A percentile compares a stretch with the other conserved stretches of the same genome.
These are phyloP conservation scores for Drosophila planitibia DNA, from an alignment of 2,888 invertebrate species.

Conservation along the genomic window DNA sequence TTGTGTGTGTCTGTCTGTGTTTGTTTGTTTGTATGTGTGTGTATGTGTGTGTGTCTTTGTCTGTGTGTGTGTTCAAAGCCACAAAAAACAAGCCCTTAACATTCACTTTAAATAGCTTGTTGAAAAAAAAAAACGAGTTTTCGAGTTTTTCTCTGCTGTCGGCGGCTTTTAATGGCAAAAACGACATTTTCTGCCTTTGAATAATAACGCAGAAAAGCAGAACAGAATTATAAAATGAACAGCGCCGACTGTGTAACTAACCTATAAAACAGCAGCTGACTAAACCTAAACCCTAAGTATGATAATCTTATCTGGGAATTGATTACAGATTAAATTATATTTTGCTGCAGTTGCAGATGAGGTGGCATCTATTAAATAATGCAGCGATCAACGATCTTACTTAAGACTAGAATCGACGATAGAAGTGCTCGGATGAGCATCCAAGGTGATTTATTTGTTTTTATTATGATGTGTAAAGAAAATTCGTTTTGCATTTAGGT, in stretches of 20 bases:
- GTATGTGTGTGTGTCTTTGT: background rate
- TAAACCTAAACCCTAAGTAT: background rate
- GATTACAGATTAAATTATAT: background rate
- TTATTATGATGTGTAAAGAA: background rate
- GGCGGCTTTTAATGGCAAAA: constrained; percentile 66
- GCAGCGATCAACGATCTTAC: background rate
- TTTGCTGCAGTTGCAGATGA: background rate
- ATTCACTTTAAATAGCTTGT: constrained; percentile 76
- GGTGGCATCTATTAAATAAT: background rate
- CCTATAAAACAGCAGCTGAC: constrained; percentile 21
- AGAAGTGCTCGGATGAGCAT: background rate
- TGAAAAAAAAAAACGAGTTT: constrained; percentile 59
- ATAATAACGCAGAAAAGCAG: constrained; percentile 37
- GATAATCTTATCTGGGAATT: background rate
- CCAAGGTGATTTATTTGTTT: background rate
- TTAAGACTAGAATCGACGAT: background rate
- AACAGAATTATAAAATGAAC: constrained; percentile 17
- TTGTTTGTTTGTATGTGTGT: background rate
- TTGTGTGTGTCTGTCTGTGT: background rate
- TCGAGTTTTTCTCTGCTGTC: constrained; percentile 55
- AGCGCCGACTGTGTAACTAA: constrained; percentile 23
- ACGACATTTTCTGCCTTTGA: constrained; percentile 63
- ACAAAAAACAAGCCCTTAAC: constrained; percentile 68
- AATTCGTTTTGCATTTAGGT: background rate
- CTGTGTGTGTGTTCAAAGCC: constrained; percentile 28